Base-by-base conservation (phyloP, 2,113 vertebrate genomes). In the Oryzias melastigma region DNA sequence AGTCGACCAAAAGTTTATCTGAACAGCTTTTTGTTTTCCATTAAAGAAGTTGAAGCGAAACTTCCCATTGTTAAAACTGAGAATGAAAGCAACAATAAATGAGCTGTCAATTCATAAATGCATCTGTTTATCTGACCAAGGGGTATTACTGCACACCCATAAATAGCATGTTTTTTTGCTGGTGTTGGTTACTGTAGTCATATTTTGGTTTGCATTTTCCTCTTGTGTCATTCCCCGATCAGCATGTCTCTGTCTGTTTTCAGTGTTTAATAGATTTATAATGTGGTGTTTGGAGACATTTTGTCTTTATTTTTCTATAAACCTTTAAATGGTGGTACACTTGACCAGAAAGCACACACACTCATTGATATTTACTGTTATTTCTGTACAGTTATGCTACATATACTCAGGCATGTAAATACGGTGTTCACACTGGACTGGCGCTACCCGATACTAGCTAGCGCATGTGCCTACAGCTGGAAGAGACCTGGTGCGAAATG, bases 91-190 rank as follows among this genome's bases (percentile, higher is more conserved):
- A 12, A 35, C 10, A 35, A 35, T 35, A 35, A 35, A 35, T 12
- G 0, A 12, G 8, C 35, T 35, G 35, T 35, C 10, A 35, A 35
- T 52, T 42, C 19, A 56, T n/a, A 17, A 54, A 45, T 35, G 1
- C 29, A 18, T 58, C 42, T 27, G 18, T 49, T 51, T 68, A 48
- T 85, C 67, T 85, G 81, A 82, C 72, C 62, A 78, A 65, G 64
- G 55, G 73, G 24, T 60, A 25, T 55, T 10, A 12, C 35, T 35
- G 45, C 6, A 20, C 16, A 62, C 7, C 18, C 10, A 59, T 35
- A 45, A 62, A 45, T 16, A 49, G 78, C 72, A 78, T 85, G 83
- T 61, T 71, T 62, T 52, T 53, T 82, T 8, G 64, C 64, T 73
- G 77, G 76, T 82, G 70, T 59, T 1, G 57, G 63, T 51, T 53